Evolutionary conservation across 2,888 invertebrate genomes (phyloP).

Genomic region (Campoletis raptor): DNA sequence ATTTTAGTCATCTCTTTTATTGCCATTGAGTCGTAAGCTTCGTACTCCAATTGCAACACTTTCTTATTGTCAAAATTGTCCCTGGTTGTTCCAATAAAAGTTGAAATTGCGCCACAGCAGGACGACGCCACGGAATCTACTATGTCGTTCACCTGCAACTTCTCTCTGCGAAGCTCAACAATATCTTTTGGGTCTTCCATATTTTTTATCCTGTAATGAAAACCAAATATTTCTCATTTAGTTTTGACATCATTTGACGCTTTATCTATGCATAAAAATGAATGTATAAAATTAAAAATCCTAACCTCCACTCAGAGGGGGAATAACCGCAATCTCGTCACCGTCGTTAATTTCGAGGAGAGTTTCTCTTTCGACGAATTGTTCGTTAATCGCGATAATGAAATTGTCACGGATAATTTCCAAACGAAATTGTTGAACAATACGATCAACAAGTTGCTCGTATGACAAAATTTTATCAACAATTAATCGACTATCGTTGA

Average conservation of each 20-base stretch:
- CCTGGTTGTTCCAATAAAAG: conserved; percentile 96
- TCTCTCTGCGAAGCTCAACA: conserved; percentile 89
- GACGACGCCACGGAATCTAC: conserved; percentile 89
- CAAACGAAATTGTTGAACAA: conserved; percentile 89
- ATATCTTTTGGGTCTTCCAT: conserved; percentile 87
- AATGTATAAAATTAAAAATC: neutral
- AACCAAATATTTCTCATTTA: neutral
- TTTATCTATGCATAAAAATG: neutral
- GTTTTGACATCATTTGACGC: no score
- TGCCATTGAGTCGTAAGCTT: conserved; percentile 97
- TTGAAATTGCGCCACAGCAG: conserved; percentile 94
- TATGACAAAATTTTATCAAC: conserved; percentile 86
- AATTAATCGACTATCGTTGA: conserved; percentile 87
- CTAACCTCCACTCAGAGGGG: conserved; percentile 97
- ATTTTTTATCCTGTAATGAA: conserved; percentile 76
- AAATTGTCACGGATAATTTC: conserved; percentile 89
- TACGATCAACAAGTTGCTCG: conserved; percentile 87
- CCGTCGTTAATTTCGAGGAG: conserved; percentile 87
- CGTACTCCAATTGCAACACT: conserved; percentile 96
- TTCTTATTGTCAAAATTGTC: conserved; percentile 93
- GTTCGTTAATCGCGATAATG: conserved; percentile 94
- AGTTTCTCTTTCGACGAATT: conserved; percentile 87
- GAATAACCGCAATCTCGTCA: conserved; percentile 96
- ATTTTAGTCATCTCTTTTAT: conserved; percentile 92
- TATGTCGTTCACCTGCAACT: conserved; percentile 89